phyloP scores from a whole-genome alignment of 2,888 invertebrate genomes.

The Cerastis rubricosa region DNA sequence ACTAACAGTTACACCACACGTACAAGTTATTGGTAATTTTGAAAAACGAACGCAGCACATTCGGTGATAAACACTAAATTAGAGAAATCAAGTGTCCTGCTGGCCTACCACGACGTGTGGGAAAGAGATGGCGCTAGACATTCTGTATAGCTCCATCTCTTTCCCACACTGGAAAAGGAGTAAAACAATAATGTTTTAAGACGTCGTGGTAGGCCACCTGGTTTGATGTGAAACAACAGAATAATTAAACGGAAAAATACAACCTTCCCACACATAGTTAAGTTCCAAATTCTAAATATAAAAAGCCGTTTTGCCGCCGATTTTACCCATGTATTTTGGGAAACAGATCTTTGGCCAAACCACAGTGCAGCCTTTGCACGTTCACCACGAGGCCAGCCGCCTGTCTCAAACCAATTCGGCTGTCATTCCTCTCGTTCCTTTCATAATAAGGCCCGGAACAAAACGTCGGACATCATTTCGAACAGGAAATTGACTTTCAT shows the following conservation, averaged over 20 bases:
- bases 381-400: constrained; percentile 20
- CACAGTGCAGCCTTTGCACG: constrained; percentile 37
- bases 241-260: too few relatives aligned
- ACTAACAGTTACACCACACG: too few relatives aligned
- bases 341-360: constrained; percentile 32
- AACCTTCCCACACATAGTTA: background rate
- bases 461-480: constrained; percentile 73
- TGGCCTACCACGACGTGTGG: too few relatives aligned
- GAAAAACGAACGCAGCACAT: background rate
- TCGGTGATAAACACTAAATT: background rate
- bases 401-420: constrained; percentile 65
- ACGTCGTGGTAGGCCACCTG: too few relatives aligned
- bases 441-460: constrained; percentile 71
- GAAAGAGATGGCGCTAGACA: too few relatives aligned
- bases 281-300: background rate
- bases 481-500: constrained; percentile 78
- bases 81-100: background rate
- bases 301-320: background rate
- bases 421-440: constrained; percentile 64
- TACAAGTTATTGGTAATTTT: too few relatives aligned
- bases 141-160: too few relatives aligned
- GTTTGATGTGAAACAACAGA: background rate
- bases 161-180: too few relatives aligned
- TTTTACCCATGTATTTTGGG: constrained; percentile 30
- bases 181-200: too few relatives aligned